Evolutionary conservation across 2,113 vertebrate genomes (phyloP).

Genomic region (Probosciger aterrimus): DNA sequence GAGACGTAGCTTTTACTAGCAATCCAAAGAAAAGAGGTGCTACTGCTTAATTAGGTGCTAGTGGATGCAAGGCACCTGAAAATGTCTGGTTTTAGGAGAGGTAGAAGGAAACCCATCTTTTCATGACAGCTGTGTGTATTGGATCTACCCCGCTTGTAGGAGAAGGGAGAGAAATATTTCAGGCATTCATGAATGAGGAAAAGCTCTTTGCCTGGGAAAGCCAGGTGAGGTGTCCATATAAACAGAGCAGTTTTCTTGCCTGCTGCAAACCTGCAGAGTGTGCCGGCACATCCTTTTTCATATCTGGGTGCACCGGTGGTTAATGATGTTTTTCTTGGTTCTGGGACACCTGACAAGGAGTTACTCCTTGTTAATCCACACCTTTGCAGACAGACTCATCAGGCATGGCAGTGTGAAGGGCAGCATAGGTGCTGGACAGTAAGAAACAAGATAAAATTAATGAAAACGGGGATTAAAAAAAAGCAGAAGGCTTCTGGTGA

Average conservation of each 20-base stretch:
- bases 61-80: neutral
- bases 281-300: neutral
- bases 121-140: neutral
- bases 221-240: neutral
- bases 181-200: neutral
- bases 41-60: neutral
- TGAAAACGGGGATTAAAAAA: neutral
- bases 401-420: neutral
- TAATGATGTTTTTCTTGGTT: neutral
- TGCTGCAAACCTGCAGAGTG: neutral
- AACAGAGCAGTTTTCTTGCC: neutral
- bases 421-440: neutral
- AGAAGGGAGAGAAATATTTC: neutral
- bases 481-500: neutral
- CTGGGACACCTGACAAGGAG: neutral
- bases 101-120: neutral
- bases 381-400: neutral
- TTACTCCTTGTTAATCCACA: neutral
- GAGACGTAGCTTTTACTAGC: neutral
- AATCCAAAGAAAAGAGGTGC: neutral
- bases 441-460: neutral
- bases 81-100: neutral
- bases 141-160: neutral
- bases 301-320: neutral
- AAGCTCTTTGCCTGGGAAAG: neutral